Percentiles rank a stretch among this genome's conserved stretches.
Evolutionary conservation across 2,888 invertebrate species (phyloP).

Genomic region (Drosophila affinis): DNA sequence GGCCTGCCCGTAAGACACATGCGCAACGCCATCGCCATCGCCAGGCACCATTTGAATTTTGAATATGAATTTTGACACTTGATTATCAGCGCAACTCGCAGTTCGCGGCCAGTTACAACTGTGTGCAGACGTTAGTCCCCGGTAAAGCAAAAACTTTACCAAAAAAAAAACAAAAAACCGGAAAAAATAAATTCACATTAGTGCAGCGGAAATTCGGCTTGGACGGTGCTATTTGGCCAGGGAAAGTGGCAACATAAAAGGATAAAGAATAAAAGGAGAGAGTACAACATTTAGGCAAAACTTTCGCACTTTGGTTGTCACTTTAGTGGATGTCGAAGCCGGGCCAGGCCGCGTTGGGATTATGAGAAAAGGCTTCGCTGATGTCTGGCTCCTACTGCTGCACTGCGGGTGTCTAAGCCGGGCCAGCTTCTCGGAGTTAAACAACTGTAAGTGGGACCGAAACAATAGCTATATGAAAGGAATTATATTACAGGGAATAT

Average conservation of each 20-base stretch:
- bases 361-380: slow-evolving; percentile 53
- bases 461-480: background rate
- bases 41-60: slow-evolving; percentile 72
- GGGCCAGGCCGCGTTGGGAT: slow-evolving; percentile 25
- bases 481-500: background rate
- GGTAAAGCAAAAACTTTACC: slow-evolving; percentile 34
- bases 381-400: slow-evolving; percentile 47
- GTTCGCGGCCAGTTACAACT: slow-evolving; percentile 69
- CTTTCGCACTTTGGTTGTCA: slow-evolving; percentile 31
- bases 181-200: slow-evolving; percentile 46
- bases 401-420: slow-evolving; percentile 55
- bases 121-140: slow-evolving; percentile 63
- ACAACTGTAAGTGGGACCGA: slow-evolving; percentile 78
- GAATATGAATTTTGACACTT: slow-evolving; percentile 79
- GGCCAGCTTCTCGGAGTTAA: slow-evolving; percentile 79
- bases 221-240: slow-evolving; percentile 38
- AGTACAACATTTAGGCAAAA: slow-evolving; percentile 36
- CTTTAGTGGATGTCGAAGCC: slow-evolving; percentile 45
- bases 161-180: slow-evolving; percentile 32
- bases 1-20: slow-evolving; percentile 67
- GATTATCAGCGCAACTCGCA: slow-evolving; percentile 70
- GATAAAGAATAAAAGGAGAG: slow-evolving; percentile 5
- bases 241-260: slow-evolving; percentile 59
- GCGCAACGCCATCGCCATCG: slow-evolving; percentile 58
- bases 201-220: slow-evolving; percentile 60